Conservation (phyloP, 2,113 vertebrate species). For the Pycnonotus jocosus region DNA sequence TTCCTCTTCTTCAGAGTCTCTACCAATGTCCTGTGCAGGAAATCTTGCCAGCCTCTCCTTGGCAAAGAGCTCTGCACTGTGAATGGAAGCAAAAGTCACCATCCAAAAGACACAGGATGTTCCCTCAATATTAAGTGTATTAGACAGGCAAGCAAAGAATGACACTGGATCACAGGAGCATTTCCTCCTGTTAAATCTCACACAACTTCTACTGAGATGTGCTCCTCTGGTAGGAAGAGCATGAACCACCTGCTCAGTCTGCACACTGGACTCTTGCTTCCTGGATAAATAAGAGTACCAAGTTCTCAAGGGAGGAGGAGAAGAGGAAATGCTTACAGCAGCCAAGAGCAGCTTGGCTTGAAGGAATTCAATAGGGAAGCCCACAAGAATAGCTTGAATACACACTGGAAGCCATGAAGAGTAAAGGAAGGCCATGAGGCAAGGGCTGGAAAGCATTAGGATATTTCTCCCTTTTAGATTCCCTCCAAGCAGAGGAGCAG, state of each 20-base stretch:
- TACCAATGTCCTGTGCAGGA: neutral
- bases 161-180: neutral
- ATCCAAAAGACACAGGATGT: neutral
- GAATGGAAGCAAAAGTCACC: conserved; percentile 15
- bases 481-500: neutral
- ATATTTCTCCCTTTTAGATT: neutral
- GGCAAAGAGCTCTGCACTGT: neutral
- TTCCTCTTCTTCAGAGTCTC: neutral
- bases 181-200: neutral
- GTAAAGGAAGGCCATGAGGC: neutral
- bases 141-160: neutral
- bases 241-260: neutral
- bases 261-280: neutral
- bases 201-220: neutral
- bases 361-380: neutral
- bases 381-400: neutral
- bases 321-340: neutral
- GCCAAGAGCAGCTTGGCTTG: neutral
- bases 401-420: neutral
- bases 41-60: neutral
- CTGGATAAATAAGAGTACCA: neutral
- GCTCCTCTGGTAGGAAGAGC: neutral
- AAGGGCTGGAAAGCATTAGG: neutral
- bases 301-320: neutral
- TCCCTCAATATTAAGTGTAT: neutral